Evolutionary conservation across 2,888 invertebrate genomes (phyloP).

Genomic region (Julus scandinavius): DNA sequence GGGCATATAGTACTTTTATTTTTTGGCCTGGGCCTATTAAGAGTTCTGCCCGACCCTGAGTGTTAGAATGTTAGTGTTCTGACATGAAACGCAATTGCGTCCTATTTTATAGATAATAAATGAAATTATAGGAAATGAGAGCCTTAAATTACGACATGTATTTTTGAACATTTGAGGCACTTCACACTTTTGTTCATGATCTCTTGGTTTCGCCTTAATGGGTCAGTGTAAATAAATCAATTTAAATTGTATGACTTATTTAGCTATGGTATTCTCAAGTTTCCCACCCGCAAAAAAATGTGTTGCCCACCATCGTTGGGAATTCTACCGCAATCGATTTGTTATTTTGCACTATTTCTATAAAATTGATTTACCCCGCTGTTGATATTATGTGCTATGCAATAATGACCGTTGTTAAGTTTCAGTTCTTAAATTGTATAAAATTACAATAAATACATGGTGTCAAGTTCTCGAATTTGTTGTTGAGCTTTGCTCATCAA

Average conservation of each 20-base stretch:
- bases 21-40: too few relatives aligned
- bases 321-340: background rate
- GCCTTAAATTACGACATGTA: too few relatives aligned
- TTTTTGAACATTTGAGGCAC: background rate
- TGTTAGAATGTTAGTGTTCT: too few relatives aligned
- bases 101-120: too few relatives aligned
- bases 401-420: constrained; percentile 43
- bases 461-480: background rate
- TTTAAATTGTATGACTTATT: background rate
- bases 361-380: constrained; percentile 15
- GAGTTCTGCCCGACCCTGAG: too few relatives aligned
- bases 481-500: constrained; percentile 3
- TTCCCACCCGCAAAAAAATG: too few relatives aligned
- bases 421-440: constrained; percentile 39
- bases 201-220: background rate
- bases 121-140: background rate
- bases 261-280: too few relatives aligned
- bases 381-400: constrained; percentile 46
- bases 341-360: constrained; percentile 4
- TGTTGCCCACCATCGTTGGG: background rate
- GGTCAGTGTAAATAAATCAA: background rate
- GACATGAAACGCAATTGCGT: too few relatives aligned
- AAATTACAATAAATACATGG: constrained; percentile 19
- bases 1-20: too few relatives aligned
- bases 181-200: background rate